Evolutionary conservation across 1,140 invertebrate species (phyloP).

Genomic region (Heliconius hewitsoni): DNA sequence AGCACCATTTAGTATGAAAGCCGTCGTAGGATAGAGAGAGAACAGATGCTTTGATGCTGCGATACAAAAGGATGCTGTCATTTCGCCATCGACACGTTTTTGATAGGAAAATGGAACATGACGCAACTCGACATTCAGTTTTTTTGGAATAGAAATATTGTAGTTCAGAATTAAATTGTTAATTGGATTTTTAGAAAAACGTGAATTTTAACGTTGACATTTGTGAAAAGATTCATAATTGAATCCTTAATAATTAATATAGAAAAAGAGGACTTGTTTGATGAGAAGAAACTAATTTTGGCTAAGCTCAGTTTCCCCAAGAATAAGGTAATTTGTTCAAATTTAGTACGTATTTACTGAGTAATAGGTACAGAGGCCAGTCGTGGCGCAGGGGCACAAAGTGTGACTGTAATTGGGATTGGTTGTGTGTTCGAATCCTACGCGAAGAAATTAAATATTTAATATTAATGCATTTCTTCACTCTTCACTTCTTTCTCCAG

Average conservation of each 20-base stretch:
- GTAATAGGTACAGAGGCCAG: no score
- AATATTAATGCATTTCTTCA: no score
- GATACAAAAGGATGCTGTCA: conserved; percentile 39
- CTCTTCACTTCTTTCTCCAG: no score
- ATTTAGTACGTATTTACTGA: neutral
- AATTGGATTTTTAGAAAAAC: neutral
- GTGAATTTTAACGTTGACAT: neutral
- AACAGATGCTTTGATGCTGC: conserved; percentile 50
- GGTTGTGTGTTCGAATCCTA: no score
- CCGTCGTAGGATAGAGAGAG: conserved; percentile 42
- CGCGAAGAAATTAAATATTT: no score
- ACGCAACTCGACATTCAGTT: neutral
- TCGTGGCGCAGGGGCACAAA: no score
- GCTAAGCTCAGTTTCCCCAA: neutral
- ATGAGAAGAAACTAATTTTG: neutral
- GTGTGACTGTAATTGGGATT: no score
- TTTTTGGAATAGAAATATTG: conserved; percentile 6
- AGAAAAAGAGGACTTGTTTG: neutral
- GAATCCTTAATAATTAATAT: neutral
- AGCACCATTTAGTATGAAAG: conserved; percentile 36
- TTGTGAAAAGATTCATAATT: neutral
- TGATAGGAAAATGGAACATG: conserved; percentile 47
- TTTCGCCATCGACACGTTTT: conserved; percentile 46
- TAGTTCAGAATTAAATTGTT: neutral
- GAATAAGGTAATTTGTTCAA: neutral